Percentiles rank a stretch among this genome's conserved stretches.
phyloP scores from a whole-genome alignment of 2,113 vertebrate genomes.

The Rana temporaria region DNA sequence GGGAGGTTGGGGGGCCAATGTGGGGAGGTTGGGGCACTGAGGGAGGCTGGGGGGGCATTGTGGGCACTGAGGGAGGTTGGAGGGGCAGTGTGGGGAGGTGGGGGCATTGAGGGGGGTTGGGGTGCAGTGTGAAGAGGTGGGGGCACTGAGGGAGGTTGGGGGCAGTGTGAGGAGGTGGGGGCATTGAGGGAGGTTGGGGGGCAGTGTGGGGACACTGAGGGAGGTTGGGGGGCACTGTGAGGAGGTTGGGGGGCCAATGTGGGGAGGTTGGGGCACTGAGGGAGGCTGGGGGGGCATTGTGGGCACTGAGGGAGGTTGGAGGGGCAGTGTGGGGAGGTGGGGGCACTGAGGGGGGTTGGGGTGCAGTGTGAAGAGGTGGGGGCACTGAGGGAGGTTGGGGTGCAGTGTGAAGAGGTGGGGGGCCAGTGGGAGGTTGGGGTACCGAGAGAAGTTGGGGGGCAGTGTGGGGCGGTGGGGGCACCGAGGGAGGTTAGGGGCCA shows the following conservation, averaged over 20 bases:
- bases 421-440: background rate
- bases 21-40: background rate
- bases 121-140: background rate
- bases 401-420: too few species aligned
- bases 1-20: background rate
- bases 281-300: too few species aligned
- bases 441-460: too few species aligned
- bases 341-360: too few species aligned
- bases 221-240: too few species aligned
- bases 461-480: too few species aligned
- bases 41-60: background rate
- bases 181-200: background rate
- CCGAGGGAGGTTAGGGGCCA: background rate
- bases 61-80: background rate
- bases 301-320: background rate
- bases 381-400: too few species aligned
- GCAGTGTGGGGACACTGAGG: too few species aligned
- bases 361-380: background rate
- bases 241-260: background rate
- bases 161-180: background rate
- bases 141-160: background rate
- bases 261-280: too few species aligned
- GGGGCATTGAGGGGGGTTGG: background rate
- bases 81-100: background rate
- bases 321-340: too few species aligned